Base-by-base conservation (phyloP, 2,113 vertebrate genomes). In the Anoura caudifer region DNA sequence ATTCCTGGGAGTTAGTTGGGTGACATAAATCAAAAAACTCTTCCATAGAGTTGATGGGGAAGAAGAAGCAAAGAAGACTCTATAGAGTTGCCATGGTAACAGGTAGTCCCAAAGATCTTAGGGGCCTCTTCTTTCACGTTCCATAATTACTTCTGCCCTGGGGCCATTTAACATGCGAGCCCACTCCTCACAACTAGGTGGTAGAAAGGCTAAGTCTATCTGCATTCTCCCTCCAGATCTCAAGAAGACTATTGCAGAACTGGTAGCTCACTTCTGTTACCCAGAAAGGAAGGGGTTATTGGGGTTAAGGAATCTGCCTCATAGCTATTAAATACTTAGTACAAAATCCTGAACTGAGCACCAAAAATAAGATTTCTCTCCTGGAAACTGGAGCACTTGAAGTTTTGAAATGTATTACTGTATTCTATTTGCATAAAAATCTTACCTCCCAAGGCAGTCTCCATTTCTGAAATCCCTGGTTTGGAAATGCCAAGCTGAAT, bases 401-500 rank as follows among this genome's bases (percentile, higher is more conserved):
- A 52, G 70, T 85, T 96, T 94, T 81, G 50, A 82, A 92, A 33
- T 85, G 31, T 76, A 94, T 75, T 94, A 31, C 56, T 75, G 56
- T 75, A 79, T 91, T 65, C 54, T 80, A 81, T 90, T 96, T 96
- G 56, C 90, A 94, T 90, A 95, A 92, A 96, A 90, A 59, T 90
- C 79, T 92, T 45, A 61, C 45, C 77, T 75, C 79, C 54, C 79
- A 33, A 61, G 93, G 65, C 73, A 81, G 45, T 45, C 43, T 95
- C n/a, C 22, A 65, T 96, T 90, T 92, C 80, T 77, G 50, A 76
- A 95, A 70, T 16, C 19, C 20, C 16, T 31, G 79, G 79, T 82
- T 76, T 33, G 67, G 50, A 95, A 95, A 96, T 85, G 91, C 43
- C 92, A 90, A 61, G 80, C 81, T 80, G 88, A 94, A 92, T 92